phyloP scores from a whole-genome alignment of 1,140 invertebrate genomes.

The Popillia japonica region DNA sequence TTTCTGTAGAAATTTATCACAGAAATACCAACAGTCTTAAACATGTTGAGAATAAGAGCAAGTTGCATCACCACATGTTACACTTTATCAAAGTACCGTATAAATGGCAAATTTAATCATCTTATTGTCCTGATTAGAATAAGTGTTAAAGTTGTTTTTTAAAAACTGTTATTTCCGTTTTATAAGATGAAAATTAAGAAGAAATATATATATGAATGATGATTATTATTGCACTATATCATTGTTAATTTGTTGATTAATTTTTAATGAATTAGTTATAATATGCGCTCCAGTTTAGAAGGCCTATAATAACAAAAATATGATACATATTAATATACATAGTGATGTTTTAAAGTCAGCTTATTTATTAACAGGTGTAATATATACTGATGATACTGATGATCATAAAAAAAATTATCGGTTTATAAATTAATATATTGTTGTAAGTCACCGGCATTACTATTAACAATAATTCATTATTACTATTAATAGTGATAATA shows the following conservation, averaged over 20 bases:
- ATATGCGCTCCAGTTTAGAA: constrained; percentile 42
- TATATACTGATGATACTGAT: constrained; percentile 24
- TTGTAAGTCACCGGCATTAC: constrained; percentile 57
- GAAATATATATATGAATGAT: constrained; percentile 43
- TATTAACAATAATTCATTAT: constrained; percentile 50
- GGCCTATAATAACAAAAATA: constrained; percentile 48
- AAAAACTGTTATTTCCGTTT: constrained; percentile 38
- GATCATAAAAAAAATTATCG: constrained; percentile 45
- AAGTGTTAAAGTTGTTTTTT: constrained; percentile 29
- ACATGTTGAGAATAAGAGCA: too few relatives aligned
- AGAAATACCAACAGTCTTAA: too few relatives aligned
- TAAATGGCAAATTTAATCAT: background rate
- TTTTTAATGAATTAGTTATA: constrained; percentile 35
- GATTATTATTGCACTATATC: constrained; percentile 38
- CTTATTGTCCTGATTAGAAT: constrained; percentile 16
- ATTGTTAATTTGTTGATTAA: constrained; percentile 34
- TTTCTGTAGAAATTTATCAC: too few relatives aligned
- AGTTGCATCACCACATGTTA: too few relatives aligned
- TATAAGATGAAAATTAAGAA: constrained; percentile 43
- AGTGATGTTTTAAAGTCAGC: constrained; percentile 33
- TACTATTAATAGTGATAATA: constrained; percentile 47
- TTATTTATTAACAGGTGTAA: constrained; percentile 27
- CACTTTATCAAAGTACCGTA: too few relatives aligned
- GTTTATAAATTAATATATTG: constrained; percentile 51
- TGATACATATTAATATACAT: constrained; percentile 48